A percentile compares a stretch with the other conserved stretches of the same genome.
Evolutionary conservation across 2,888 invertebrate genomes (phyloP).

Genomic region (Platypus cylindrus): DNA sequence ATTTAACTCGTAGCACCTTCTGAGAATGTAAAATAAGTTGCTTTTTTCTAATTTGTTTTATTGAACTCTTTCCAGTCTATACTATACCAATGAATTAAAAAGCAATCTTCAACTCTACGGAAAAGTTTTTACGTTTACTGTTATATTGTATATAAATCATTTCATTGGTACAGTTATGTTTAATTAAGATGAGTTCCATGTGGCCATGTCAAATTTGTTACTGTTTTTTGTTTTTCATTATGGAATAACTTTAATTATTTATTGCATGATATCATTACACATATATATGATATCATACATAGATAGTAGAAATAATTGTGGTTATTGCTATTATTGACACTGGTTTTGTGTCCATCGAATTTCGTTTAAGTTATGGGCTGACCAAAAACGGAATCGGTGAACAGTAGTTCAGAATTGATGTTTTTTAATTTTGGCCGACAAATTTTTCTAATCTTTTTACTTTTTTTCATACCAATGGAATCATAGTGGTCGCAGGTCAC

Average conservation of each 20-base stretch:
- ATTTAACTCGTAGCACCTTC: background rate
- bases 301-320: no score
- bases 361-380: conserved; percentile 32
- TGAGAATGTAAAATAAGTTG: conserved; percentile 5
- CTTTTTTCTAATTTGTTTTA: no score
- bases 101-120: background rate
- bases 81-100: conserved; percentile 21
- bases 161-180: conserved; percentile 27
- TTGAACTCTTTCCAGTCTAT: conserved; percentile 24
- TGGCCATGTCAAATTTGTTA: conserved; percentile 34
- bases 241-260: conserved; percentile 10
- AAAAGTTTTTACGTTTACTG: background rate
- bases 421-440: no score
- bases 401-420: conserved; percentile 36
- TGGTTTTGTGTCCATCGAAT: conserved; percentile 30
- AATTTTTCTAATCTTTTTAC: no score
- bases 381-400: conserved; percentile 32
- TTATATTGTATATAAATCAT: conserved; percentile 5
- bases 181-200: conserved; percentile 29
- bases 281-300: no score
- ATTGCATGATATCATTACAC: conserved; percentile 34
- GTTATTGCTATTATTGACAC: conserved; percentile 31
- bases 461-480: no score
- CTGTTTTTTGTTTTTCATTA: no score
- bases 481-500: no score